Evolutionary conservation across 2,888 invertebrate genomes (phyloP).

Genomic region (Drosophila falleni): DNA sequence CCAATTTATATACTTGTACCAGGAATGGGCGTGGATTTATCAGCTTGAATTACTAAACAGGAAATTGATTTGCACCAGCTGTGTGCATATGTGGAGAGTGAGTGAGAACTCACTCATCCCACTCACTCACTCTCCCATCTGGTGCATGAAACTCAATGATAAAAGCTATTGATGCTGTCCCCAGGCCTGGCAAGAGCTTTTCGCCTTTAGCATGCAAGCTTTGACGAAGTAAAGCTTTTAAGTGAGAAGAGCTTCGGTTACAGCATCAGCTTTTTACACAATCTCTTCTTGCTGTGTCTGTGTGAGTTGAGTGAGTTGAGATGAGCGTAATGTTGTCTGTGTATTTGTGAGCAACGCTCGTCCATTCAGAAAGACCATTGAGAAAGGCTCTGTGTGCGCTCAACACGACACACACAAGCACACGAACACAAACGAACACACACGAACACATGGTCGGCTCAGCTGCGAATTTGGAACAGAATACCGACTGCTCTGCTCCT

Average conservation of each 20-base stretch:
- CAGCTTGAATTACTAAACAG: conserved; percentile 1
- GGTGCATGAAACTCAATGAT: conserved; percentile 29
- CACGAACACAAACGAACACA: not conserved
- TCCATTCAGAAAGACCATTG: conserved; percentile 55
- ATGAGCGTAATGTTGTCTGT: not conserved
- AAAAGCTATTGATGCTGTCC: conserved; percentile 37
- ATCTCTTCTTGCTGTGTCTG: conserved; percentile 1
- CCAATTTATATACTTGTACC: not conserved
- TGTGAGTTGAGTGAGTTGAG: not conserved
- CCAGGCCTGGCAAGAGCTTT: not conserved
- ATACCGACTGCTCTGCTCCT: conserved; percentile 25
- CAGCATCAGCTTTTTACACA: conserved; percentile 9
- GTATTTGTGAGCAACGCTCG: conserved; percentile 30
- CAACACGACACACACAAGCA: conserved; percentile 10
- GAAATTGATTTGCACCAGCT: conserved; percentile 14
- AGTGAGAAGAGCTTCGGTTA: conserved; percentile 8
- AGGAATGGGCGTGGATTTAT: not conserved
- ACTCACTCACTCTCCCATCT: not conserved
- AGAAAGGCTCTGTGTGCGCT: conserved; percentile 34
- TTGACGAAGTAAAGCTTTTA: conserved; percentile 15
- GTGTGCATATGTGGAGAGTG: not conserved
- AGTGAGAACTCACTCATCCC: not conserved
- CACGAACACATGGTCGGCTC: conserved; percentile 9
- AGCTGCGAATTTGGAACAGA: conserved; percentile 22
- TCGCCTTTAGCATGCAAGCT: conserved; percentile 19